These are phyloP conservation scores for Nomada hirtipes DNA, from an alignment of 2,888 invertebrate species.

Conservation along the genomic window DNA sequence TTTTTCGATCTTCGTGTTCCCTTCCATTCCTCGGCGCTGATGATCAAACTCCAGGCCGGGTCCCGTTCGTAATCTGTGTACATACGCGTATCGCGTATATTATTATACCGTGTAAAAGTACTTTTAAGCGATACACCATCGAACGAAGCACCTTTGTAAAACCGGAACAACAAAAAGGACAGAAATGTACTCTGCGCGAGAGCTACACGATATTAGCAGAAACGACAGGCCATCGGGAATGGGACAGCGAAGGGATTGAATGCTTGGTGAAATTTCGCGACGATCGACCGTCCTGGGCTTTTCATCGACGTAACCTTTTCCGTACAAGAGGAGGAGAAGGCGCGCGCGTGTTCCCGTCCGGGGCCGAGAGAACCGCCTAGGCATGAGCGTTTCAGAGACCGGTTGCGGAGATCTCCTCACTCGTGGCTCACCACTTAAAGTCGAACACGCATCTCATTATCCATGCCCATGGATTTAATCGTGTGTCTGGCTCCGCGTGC, in stretches of 20 bases:
- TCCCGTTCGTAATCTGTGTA: not conserved
- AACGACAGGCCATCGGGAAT: constrained; percentile 16
- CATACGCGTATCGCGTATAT: no score
- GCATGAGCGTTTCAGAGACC: constrained; percentile 46
- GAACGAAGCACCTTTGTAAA: no score
- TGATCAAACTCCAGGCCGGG: not conserved
- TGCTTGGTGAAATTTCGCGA: constrained; percentile 23
- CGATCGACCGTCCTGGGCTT: constrained; percentile 13
- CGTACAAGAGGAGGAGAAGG: not conserved
- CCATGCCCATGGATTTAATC: constrained; percentile 73
- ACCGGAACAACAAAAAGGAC: no score
- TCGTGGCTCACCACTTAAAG: constrained; percentile 67
- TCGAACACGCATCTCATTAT: constrained; percentile 75
- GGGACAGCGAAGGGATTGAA: not conserved
- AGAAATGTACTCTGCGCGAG: no score
- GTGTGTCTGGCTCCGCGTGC: constrained; percentile 68
- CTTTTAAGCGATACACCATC: not conserved
- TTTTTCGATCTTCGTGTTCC: not conserved
- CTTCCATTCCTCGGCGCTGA: not conserved
- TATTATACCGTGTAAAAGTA: no score
- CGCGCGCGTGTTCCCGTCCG: not conserved
- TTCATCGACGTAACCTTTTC: constrained; percentile 3
- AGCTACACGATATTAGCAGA: constrained; percentile 12
- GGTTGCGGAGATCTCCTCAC: constrained; percentile 56
- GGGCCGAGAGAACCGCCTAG: constrained; percentile 17